Evolutionary conservation across 64 coral and sea anemone species (phyloP), one percentile per base, ranked within the genome.

Genomic region (Porites australiensis): DNA sequence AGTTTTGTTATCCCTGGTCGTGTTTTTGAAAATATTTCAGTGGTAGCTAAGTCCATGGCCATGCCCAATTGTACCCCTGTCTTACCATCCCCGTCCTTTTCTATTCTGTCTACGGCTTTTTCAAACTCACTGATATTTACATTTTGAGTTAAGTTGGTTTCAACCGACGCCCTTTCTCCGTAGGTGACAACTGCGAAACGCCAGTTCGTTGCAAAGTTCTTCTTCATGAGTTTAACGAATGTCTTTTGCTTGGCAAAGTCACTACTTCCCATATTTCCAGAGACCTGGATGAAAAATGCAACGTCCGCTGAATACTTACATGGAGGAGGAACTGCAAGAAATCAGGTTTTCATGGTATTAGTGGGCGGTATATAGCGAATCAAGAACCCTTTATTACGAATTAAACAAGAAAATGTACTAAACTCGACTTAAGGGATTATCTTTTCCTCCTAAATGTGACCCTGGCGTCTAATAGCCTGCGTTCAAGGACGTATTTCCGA

Each of bases 271-370:
- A 89, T 74, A 50, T 58, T 77, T 62, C 68, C 13, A 9, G 95
- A 96, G 54, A 91, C 82, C 75, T 96, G 90, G 4, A 96, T 43
- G 8, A 96, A 62, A 61, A 96, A 87, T 14, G 89, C 50, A 45
- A 96, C 63, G 22, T 96, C 95, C 18, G 90, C 88, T 18, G 50
- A 11, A 43, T 52, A 83, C 45, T 82, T 85, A 7, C 89, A 81
- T 20, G 95, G 88, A 10, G 81, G 88, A 9, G 45, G 63, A 77
- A 90, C 82, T 90, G 52, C 44, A 18, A 60, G 46, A 70, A 55
- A 88, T 14, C 23, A 51, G 50, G 4, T 14, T 59, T 59, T 59
- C 13, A 59, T 9, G 7, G 58, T 59, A 13, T 13, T 59, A 37
- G 27, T 37, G 27, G 27, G 27, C 27, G 27, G 27, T 37, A 37